phyloP scores from a whole-genome alignment of 2,113 vertebrate species.

The Catharus fuscescens region DNA sequence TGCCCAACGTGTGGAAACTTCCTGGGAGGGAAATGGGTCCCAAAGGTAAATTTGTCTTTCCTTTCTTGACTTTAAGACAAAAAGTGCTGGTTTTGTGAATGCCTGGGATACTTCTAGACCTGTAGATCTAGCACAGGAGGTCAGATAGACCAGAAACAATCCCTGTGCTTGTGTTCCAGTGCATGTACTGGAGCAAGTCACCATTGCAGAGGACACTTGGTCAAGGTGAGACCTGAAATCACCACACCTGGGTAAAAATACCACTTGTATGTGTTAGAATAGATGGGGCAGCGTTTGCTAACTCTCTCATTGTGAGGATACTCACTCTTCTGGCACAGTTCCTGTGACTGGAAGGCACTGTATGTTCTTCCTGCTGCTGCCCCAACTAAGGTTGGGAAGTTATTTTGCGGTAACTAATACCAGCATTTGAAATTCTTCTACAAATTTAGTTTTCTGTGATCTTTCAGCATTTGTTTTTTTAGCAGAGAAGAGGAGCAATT shows the following conservation, averaged over 20 bases:
- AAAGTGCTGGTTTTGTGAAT: background rate
- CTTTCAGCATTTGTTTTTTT: background rate
- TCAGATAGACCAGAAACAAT: background rate
- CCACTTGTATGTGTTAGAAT: background rate
- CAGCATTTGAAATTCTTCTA: background rate
- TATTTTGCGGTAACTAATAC: background rate
- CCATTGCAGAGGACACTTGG: background rate
- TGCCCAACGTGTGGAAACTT: slow-evolving; percentile 90
- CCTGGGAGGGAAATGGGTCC: slow-evolving; percentile 94
- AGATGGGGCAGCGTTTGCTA: background rate
- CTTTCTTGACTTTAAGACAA: background rate
- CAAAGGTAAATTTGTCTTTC: slow-evolving; percentile 74
- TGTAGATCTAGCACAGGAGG: background rate
- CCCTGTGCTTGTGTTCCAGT: background rate
- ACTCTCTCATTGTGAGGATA: background rate
- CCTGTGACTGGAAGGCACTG: background rate
- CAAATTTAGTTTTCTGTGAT: background rate
- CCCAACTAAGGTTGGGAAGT: background rate
- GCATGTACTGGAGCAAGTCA: background rate
- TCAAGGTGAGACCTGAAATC: background rate
- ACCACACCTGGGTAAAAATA: background rate
- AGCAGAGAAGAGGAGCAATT: background rate
- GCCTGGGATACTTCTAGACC: background rate
- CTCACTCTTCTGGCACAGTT: background rate
- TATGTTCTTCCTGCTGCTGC: background rate